Conservation (phyloP, 2,888 invertebrate species). For the Chrysotoxum bicinctum region DNA sequence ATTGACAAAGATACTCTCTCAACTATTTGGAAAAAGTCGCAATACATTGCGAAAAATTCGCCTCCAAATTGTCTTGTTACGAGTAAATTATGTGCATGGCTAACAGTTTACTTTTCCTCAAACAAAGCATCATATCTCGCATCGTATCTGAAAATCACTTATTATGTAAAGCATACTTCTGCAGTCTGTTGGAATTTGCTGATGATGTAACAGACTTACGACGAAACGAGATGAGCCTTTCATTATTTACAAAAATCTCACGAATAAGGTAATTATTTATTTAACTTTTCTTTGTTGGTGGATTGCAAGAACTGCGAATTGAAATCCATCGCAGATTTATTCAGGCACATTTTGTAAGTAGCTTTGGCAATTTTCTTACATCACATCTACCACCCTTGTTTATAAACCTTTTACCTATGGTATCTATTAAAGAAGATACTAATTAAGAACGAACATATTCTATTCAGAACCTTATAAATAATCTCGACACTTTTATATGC, state of each 20-base stretch:
- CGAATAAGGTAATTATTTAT: not conserved
- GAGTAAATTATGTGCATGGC: not conserved
- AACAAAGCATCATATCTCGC: not conserved
- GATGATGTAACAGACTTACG: not conserved
- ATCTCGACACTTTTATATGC: constrained; percentile 13
- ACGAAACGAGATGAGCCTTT: not conserved
- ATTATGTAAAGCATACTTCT: not conserved
- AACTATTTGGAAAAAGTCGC: too few relatives aligned
- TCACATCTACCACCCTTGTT: not conserved
- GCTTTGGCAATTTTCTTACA: not conserved
- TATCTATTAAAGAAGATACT: not conserved
- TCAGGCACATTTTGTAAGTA: too few relatives aligned
- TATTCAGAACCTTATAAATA: not conserved
- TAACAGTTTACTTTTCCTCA: not conserved
- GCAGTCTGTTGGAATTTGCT: not conserved
- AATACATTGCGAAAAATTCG: not conserved
- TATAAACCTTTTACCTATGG: not conserved
- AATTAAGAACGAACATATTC: not conserved
- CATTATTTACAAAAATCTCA: not conserved
- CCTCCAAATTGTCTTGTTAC: not conserved
- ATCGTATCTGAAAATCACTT: not conserved
- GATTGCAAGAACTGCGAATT: not conserved
- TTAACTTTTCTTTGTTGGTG: not conserved
- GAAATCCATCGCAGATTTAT: not conserved
- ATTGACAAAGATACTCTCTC: too few relatives aligned